A percentile compares a stretch with the other conserved stretches of the same genome.
Evolutionary conservation across 2,113 vertebrate genomes (phyloP).

Genomic region (Penelope pileata): DNA sequence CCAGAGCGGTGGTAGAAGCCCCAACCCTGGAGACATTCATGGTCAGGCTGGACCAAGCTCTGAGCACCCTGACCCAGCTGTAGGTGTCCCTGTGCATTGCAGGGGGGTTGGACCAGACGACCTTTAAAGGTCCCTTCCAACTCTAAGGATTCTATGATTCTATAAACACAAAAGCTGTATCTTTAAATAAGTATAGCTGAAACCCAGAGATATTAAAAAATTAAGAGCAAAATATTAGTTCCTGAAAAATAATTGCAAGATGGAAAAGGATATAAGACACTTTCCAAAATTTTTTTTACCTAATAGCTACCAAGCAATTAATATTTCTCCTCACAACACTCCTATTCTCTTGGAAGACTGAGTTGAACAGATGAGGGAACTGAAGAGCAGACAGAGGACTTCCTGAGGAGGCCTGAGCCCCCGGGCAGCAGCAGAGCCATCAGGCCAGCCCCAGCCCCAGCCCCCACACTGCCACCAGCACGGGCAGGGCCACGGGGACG

Average conservation of each 20-base stretch:
- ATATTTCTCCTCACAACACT: background rate
- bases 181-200: background rate
- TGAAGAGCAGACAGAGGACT: background rate
- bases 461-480: too few relatives aligned
- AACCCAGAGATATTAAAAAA: background rate
- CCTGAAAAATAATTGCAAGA: background rate
- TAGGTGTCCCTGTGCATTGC: too few relatives aligned
- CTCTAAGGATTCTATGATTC: too few relatives aligned
- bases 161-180: background rate
- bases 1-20: too few relatives aligned
- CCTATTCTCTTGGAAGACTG: background rate
- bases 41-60: too few relatives aligned
- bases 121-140: too few relatives aligned
- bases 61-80: too few relatives aligned
- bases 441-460: background rate
- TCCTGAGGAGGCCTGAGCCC: background rate
- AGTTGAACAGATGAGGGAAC: background rate
- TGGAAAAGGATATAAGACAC: background rate
- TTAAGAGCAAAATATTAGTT: background rate
- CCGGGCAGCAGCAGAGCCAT: background rate
- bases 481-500: too few relatives aligned
- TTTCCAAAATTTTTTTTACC: background rate
- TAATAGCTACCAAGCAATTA: background rate
- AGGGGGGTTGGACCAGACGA: too few relatives aligned
- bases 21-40: too few relatives aligned